phyloP scores from a whole-genome alignment of 1,140 invertebrate species.

The Drosophila sproati region DNA sequence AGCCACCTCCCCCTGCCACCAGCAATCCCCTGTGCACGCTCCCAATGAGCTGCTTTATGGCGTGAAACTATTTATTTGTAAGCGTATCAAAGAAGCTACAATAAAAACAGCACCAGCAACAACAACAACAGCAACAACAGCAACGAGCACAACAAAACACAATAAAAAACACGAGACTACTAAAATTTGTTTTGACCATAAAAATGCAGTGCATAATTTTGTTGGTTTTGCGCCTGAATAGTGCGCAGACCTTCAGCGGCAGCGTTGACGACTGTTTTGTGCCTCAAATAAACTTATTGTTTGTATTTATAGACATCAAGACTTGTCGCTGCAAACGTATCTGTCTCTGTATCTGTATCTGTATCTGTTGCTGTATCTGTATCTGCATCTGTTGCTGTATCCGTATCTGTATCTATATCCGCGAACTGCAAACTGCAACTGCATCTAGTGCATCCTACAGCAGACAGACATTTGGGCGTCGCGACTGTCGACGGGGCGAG shows the following conservation, averaged over 20 bases:
- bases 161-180: slow-evolving; percentile 20
- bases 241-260: slow-evolving; percentile 39
- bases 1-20: slow-evolving; percentile 27
- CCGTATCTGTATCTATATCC: neutral
- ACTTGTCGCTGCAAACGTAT: slow-evolving; percentile 29
- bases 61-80: slow-evolving; percentile 81
- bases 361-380: neutral
- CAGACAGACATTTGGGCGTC: slow-evolving; percentile 70
- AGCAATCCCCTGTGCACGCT: neutral
- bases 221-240: slow-evolving; percentile 10
- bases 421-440: slow-evolving; percentile 7
- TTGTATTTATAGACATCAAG: slow-evolving; percentile 41
- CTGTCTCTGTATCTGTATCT: neutral
- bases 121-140: slow-evolving; percentile 22
- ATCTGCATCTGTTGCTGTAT: neutral
- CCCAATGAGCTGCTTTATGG: slow-evolving; percentile 56
- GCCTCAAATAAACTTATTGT: slow-evolving; percentile 36
- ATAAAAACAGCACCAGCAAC: slow-evolving; percentile 24
- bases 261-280: slow-evolving; percentile 33
- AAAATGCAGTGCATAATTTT: slow-evolving; percentile 43
- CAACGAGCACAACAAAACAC: slow-evolving; percentile 23
- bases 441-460: slow-evolving; percentile 1
- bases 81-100: slow-evolving; percentile 77
- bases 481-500: slow-evolving; percentile 19
- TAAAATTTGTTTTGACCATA: slow-evolving; percentile 44